Evolutionary conservation across 2,888 invertebrate genomes (phyloP), one percentile per base, ranked within the genome.

Genomic region (Zygogramma bicolorata): DNA sequence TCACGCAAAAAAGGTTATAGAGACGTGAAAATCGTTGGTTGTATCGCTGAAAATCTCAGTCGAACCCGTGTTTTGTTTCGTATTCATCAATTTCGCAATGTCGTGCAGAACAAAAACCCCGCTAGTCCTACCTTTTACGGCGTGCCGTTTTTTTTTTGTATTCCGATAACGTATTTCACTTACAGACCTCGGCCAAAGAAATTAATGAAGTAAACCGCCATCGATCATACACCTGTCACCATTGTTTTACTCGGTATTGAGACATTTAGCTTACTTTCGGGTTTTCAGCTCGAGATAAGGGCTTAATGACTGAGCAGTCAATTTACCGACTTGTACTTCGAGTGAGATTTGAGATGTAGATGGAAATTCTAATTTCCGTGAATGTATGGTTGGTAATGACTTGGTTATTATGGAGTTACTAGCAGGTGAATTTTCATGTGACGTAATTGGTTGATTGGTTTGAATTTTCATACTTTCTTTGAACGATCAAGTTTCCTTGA

Each of bases 171-270:
- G 15, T 46, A 63, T 63, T 63, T 63, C 63, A 63, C 63, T 63
- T 63, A 63, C 46, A 15, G 29, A 49, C 49, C 63, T 63, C 40
- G 20, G 63, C 13, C 18, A 29, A 29, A 15, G 63, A 46, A 63
- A 63, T 63, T 60, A 46, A 68, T 61, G 58, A 61, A 61, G 68
- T 46, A 5, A 18, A 6, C 34, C 5, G 15, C 40, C 3, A 73
- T 73, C 66, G 40, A 65, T 73, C 73, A 69, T 73, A 65, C 34
- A 73, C 73, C 66, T 73, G 73, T 66, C 73, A 66, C 62, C 66
- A 66, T 73, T 73, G 73, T 73, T 73, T 73, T 73, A 69, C 42
- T 31, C 59, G 10, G 25, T 63, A 46, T 63, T 63, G 63, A 63
- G 63, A 63, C 63, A 31, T 63, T 63, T 31, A 29, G 8, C 29